phyloP scores from a whole-genome alignment of 1,140 invertebrate species.

The Pseudomyrmex gracilis region DNA sequence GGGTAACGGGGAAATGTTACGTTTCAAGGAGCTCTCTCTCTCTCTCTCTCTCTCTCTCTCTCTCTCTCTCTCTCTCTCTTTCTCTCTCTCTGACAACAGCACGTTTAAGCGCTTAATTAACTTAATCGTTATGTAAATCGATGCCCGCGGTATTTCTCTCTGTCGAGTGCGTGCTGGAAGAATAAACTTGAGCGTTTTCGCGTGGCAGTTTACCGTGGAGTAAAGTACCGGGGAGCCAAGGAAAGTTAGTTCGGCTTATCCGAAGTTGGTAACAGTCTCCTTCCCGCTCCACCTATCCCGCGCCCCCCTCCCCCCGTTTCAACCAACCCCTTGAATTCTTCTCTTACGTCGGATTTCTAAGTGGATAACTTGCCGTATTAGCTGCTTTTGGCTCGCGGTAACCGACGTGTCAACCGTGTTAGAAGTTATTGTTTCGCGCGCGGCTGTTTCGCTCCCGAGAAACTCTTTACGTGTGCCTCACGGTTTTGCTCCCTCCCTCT shows the following conservation, averaged over 20 bases:
- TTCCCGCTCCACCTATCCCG: no score
- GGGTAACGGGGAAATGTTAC: neutral
- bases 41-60: neutral
- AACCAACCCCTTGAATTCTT: constrained; percentile 28
- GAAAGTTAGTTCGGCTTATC: constrained; percentile 79
- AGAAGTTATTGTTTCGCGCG: constrained; percentile 46
- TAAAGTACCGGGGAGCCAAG: constrained; percentile 48
- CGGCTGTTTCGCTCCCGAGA: constrained; percentile 14
- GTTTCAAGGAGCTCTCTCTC: neutral
- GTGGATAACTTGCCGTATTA: constrained; percentile 83
- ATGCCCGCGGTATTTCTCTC: constrained; percentile 68
- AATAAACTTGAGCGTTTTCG: constrained; percentile 75
- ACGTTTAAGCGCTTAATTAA: constrained; percentile 69
- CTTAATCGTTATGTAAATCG: constrained; percentile 79
- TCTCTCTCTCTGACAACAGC: neutral
- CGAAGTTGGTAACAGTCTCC: constrained; percentile 76
- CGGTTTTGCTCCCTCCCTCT: no score
- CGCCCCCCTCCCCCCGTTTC: neutral
- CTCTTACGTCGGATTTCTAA: constrained; percentile 79
- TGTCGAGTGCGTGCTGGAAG: constrained; percentile 8
- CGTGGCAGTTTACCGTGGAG: constrained; percentile 59
- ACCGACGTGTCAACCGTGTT: constrained; percentile 58
- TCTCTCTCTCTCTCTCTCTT: neutral
- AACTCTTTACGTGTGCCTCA: constrained; percentile 39
- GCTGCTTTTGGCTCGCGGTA: constrained; percentile 65